These are phyloP conservation scores for Ammospiza nelsoni DNA, from an alignment of 2,113 vertebrate species.

Conservation along the genomic window DNA sequence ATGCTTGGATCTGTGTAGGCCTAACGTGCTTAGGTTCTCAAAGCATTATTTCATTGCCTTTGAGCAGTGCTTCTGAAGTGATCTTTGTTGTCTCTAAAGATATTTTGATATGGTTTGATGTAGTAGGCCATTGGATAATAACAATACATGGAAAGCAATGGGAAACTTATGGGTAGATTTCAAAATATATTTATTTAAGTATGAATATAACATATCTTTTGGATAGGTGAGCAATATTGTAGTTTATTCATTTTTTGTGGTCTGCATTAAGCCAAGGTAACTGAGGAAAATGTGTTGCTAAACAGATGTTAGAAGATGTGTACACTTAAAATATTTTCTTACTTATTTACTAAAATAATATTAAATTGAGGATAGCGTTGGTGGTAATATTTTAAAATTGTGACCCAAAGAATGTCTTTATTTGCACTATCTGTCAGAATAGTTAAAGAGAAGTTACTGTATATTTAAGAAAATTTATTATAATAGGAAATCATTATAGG, in stretches of 20 bases:
- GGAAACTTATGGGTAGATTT: constrained; percentile 53
- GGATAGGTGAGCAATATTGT: constrained; percentile 45
- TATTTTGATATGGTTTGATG: constrained; percentile 49
- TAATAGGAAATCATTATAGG: constrained; percentile 54
- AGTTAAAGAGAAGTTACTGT: constrained; percentile 71
- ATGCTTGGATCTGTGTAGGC: constrained; percentile 58
- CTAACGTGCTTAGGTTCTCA: constrained; percentile 62
- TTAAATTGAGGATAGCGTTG: constrained; percentile 41
- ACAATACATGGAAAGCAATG: constrained; percentile 30
- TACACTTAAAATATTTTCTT: constrained; percentile 71
- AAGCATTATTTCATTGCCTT: constrained; percentile 56
- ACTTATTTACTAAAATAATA: constrained; percentile 60
- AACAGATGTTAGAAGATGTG: constrained; percentile 50
- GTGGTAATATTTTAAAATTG: constrained; percentile 55
- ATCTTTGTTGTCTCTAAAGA: constrained; percentile 51
- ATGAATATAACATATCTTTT: constrained; percentile 61
- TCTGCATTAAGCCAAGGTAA: constrained; percentile 38
- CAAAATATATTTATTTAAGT: constrained; percentile 74
- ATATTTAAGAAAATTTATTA: constrained; percentile 69
- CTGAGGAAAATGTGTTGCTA: constrained; percentile 8
- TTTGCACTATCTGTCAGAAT: constrained; percentile 81
- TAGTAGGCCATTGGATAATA: constrained; percentile 49
- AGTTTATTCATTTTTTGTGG: constrained; percentile 51
- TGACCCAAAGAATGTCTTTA: constrained; percentile 85
- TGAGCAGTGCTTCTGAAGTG: constrained; percentile 52